Percentiles rank a stretch among this genome's conserved stretches.
Conservation (phyloP, 1,140 invertebrate genomes). For the Diploscapter pachys region DNA sequence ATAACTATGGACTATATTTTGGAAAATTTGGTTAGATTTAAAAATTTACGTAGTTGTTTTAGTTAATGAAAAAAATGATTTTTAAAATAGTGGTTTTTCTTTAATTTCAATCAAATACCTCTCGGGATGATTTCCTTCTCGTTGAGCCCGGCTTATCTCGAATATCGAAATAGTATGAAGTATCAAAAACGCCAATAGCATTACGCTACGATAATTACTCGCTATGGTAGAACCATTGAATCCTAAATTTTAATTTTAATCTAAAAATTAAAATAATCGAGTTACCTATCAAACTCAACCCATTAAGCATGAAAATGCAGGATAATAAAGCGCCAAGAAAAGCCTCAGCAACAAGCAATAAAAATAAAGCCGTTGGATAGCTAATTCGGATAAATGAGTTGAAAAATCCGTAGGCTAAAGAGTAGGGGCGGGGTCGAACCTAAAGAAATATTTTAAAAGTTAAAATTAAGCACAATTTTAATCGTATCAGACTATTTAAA, state of each 20-base stretch:
- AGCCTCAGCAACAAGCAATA: constrained; percentile 24
- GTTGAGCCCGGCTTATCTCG: constrained; percentile 15
- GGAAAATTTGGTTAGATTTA: too few relatives aligned
- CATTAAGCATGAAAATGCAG: constrained; percentile 21
- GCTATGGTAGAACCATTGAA: neutral
- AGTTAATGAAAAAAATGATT: neutral
- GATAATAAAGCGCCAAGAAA: constrained; percentile 16
- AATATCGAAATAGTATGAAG: constrained; percentile 12
- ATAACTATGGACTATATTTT: neutral
- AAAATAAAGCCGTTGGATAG: constrained; percentile 11
- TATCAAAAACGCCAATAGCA: constrained; percentile 18
- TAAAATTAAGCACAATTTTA: neutral
- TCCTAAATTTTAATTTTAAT: neutral
- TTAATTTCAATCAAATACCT: neutral
- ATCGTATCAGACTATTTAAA: too few relatives aligned
- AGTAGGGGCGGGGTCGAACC: constrained; percentile 20
- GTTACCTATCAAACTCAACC: neutral
- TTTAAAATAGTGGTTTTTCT: neutral
- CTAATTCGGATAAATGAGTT: constrained; percentile 15
- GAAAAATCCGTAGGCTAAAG: constrained; percentile 18
- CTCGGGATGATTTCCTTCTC: constrained; percentile 3
- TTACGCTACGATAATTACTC: constrained; percentile 20
- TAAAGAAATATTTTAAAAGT: constrained; percentile 27
- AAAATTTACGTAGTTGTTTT: too few relatives aligned
- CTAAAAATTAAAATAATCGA: constrained; percentile 28